phyloP scores from a whole-genome alignment of 2,888 invertebrate genomes.

The Catocala fraxini region DNA sequence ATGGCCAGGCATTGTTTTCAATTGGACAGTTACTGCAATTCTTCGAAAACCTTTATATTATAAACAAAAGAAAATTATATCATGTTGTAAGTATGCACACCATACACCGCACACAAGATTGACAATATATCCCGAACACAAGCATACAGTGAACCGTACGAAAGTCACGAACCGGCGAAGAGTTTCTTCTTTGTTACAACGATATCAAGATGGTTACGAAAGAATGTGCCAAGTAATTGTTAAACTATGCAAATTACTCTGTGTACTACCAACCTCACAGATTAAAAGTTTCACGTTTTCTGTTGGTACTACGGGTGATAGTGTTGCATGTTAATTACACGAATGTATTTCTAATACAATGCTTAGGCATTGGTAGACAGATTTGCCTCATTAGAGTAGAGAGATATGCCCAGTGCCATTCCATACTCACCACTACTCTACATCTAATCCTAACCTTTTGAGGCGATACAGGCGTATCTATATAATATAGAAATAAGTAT shows the following conservation, averaged over 20 bases:
- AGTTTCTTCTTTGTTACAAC: constrained; percentile 42
- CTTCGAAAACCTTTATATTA: no score
- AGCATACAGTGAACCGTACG: constrained; percentile 17
- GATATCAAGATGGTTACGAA: constrained; percentile 60
- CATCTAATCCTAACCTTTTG: no score
- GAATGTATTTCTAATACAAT: constrained; percentile 24
- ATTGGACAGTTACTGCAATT: no score
- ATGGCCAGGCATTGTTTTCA: no score
- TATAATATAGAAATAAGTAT: no score
- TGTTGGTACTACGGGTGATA: constrained; percentile 51
- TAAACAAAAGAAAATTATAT: no score
- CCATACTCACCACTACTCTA: no score
- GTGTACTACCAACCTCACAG: constrained; percentile 29
- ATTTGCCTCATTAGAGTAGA: no score
- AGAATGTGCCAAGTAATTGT: constrained; percentile 81
- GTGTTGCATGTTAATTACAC: constrained; percentile 72
- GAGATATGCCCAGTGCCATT: no score
- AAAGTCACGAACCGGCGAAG: constrained; percentile 45
- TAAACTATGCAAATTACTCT: constrained; percentile 79
- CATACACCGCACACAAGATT: neutral
- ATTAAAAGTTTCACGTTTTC: constrained; percentile 60
- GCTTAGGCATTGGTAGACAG: no score
- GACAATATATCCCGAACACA: constrained; percentile 24
- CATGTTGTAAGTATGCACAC: neutral
- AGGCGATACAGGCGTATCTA: no score